Conservation (phyloP, 1,140 invertebrate genomes). For the Solen grandis region DNA sequence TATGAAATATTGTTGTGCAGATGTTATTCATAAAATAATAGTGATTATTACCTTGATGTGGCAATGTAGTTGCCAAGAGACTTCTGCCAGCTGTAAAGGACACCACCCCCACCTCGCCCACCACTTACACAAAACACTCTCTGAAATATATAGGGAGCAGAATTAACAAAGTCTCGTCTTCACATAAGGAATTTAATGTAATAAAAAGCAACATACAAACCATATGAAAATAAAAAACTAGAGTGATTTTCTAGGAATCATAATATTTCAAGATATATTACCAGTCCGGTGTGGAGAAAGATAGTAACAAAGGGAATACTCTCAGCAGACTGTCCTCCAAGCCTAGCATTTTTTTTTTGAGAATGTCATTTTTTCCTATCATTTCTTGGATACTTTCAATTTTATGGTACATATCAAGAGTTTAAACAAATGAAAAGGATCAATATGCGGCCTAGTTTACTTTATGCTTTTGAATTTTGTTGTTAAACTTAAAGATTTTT, state of each 20-base stretch:
- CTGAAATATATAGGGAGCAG: slow-evolving; percentile 82
- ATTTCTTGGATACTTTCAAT: too few relatives aligned
- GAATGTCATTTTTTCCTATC: too few relatives aligned
- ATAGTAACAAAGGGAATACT: background rate
- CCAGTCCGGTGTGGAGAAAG: too few relatives aligned
- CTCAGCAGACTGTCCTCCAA: too few relatives aligned
- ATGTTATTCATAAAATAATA: too few relatives aligned
- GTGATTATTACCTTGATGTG: slow-evolving; percentile 82
- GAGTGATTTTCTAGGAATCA: background rate
- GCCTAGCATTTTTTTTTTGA: too few relatives aligned
- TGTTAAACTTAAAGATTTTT: too few relatives aligned
- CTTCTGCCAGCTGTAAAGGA: slow-evolving; percentile 81
- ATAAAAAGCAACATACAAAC: background rate
- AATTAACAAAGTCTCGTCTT: background rate
- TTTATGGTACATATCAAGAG: too few relatives aligned
- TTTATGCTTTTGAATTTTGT: too few relatives aligned
- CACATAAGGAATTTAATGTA: background rate
- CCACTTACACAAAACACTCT: slow-evolving; percentile 85
- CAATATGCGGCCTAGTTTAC: too few relatives aligned
- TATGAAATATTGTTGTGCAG: too few relatives aligned
- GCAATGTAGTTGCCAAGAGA: slow-evolving; percentile 82
- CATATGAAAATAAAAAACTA: background rate
- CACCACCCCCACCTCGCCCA: slow-evolving; percentile 80
- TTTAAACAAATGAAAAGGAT: too few relatives aligned
- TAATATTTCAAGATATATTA: background rate